A percentile compares a stretch with the other conserved stretches of the same genome.
These are phyloP conservation scores for Shinisaurus crocodilurus DNA, from an alignment of 2,113 vertebrate species.

Conservation along the genomic window DNA sequence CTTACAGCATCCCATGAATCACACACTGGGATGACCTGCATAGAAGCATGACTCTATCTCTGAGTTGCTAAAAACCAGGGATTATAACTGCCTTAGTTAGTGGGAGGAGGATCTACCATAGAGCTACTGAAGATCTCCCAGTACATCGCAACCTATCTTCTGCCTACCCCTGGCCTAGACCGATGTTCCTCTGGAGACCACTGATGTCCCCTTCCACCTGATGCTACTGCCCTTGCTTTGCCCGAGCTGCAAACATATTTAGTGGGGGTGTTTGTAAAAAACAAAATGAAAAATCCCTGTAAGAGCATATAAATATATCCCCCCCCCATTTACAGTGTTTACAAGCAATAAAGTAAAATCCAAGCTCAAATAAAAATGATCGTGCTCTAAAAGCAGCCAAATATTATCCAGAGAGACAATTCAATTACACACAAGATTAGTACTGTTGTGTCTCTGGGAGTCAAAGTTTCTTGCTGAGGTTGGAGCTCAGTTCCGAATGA, in stretches of 20 bases:
- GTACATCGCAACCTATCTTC: not conserved
- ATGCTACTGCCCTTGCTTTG: not conserved
- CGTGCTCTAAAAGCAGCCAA: conserved; percentile 45
- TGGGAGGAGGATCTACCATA: not conserved
- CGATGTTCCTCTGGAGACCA: not conserved
- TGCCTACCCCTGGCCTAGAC: not conserved
- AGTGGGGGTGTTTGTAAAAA: not conserved
- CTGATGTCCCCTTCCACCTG: not conserved
- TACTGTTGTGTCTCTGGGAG: conserved; percentile 21
- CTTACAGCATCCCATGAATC: not conserved
- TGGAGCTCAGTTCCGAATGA: conserved; percentile 4
- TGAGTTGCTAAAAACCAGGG: not conserved
- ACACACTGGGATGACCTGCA: not conserved
- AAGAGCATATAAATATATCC: conserved; percentile 17
- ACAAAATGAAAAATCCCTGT: not conserved
- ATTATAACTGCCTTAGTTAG: not conserved
- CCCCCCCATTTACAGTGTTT: not conserved
- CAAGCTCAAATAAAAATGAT: conserved; percentile 51
- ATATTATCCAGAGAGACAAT: conserved; percentile 50
- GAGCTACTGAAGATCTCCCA: not conserved
- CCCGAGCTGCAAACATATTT: not conserved
- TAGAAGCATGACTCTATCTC: not conserved
- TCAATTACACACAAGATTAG: conserved; percentile 68
- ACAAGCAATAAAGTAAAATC: conserved; percentile 36
- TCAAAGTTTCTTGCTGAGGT: conserved; percentile 3